Evolutionary conservation across 2,888 invertebrate species (phyloP).

Genomic region (Epistrophe grossulariae): DNA sequence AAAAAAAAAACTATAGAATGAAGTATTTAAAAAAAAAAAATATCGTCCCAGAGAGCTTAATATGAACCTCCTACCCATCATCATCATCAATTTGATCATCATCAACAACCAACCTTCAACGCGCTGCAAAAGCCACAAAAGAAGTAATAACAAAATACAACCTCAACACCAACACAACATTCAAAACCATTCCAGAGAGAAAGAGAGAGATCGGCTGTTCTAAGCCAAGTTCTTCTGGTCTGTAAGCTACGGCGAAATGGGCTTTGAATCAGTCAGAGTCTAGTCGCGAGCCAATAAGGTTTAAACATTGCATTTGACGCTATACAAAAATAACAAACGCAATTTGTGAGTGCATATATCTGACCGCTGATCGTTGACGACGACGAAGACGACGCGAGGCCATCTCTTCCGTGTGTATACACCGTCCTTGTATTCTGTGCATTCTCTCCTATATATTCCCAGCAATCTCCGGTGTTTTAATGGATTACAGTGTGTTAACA

Average conservation of each 20-base stretch:
- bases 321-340: constrained; percentile 15
- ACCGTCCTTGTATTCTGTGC: constrained; percentile 23
- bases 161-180: constrained; percentile 29
- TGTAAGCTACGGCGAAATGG: constrained; percentile 52
- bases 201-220: constrained; percentile 34
- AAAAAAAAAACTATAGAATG: constrained; percentile 36
- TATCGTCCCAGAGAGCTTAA: constrained; percentile 49
- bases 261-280: constrained; percentile 70
- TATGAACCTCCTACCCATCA: constrained; percentile 62
- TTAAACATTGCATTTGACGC: constrained; percentile 56
- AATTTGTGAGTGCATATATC: constrained; percentile 38
- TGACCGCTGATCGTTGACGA: constrained; percentile 32
- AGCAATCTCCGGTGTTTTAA: constrained; percentile 47
- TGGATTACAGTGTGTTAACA: constrained; percentile 74
- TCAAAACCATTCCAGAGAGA: constrained; percentile 12
- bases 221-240: constrained; percentile 35
- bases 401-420: constrained; percentile 26
- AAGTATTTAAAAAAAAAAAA: constrained; percentile 40
- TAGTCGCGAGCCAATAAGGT: constrained; percentile 72
- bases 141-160: constrained; percentile 35
- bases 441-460: constrained; percentile 23
- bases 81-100: constrained; percentile 24
- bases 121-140: constrained; percentile 43
- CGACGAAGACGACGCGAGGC: constrained; percentile 28
- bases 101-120: constrained; percentile 34